Conservation (phyloP, 2,113 vertebrate species). For the Ranitomeya variabilis region DNA sequence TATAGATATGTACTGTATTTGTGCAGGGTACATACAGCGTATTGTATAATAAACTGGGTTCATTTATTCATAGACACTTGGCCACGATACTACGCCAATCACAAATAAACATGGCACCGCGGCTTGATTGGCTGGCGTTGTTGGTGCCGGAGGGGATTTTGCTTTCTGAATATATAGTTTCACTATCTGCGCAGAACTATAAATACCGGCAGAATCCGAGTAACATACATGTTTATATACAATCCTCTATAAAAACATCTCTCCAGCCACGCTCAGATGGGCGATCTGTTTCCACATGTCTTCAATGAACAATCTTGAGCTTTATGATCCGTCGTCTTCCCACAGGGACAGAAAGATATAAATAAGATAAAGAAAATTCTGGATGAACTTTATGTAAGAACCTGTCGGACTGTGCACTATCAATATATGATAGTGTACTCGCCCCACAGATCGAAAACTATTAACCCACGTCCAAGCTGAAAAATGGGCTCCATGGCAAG, state of each 20-base stretch:
- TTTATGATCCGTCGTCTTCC: slow-evolving; percentile 10
- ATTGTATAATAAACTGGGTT: not conserved
- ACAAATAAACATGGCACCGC: not conserved
- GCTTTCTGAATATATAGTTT: not conserved
- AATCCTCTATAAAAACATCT: slow-evolving; percentile 6
- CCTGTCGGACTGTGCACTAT: not conserved
- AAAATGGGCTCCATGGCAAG: not conserved
- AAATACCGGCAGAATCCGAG: slow-evolving; percentile 13
- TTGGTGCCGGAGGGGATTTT: not conserved
- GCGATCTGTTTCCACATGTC: slow-evolving; percentile 26
- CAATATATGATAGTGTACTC: not conserved
- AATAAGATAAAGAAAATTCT: not conserved
- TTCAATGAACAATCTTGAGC: slow-evolving; percentile 18
- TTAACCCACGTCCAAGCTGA: not conserved
- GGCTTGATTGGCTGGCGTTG: not conserved
- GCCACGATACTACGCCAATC: not conserved
- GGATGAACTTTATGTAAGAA: not conserved
- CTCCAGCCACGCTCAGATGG: not conserved
- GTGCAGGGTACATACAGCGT: not conserved
- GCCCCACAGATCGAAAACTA: not conserved
- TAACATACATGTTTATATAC: slow-evolving; percentile 29
- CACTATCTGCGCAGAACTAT: slow-evolving; percentile 4
- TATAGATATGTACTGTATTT: too few species aligned
- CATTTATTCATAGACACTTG: not conserved
- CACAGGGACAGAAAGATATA: slow-evolving; percentile 10